These are phyloP conservation scores for Ochotona princeps DNA, from an alignment of 2,113 vertebrate species.

Conservation along the genomic window DNA sequence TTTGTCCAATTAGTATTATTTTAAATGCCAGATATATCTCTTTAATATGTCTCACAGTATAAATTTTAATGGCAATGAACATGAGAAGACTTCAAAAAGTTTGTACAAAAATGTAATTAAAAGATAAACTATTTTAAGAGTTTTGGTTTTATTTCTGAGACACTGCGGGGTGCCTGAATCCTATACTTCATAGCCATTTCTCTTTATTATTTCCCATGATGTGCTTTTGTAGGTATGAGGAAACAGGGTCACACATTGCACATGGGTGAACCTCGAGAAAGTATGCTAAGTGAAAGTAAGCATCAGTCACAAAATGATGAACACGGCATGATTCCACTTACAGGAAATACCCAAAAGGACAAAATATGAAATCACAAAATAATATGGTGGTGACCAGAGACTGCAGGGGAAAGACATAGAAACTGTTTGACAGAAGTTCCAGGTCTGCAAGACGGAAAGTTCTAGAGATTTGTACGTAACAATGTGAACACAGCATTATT, in stretches of 20 bases:
- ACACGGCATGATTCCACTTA: no score
- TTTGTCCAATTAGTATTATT: neutral
- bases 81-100: no score
- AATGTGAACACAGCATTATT: neutral
- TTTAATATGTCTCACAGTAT: neutral
- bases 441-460: neutral
- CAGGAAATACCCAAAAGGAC: neutral
- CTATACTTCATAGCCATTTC: no score
- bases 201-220: no score
- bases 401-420: no score
- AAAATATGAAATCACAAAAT: neutral
- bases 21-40: neutral
- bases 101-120: no score
- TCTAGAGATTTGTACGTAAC: neutral
- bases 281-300: neutral
- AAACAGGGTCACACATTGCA: neutral
- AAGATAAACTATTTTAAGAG: no score
- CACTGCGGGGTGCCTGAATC: no score
- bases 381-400: neutral
- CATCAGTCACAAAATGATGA: neutral
- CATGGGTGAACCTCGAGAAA: neutral
- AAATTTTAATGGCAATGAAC: neutral
- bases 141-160: no score
- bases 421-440: neutral
- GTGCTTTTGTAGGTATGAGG: neutral